Evolutionary conservation across 2,888 invertebrate genomes (phyloP).

Genomic region (Muschampia plurimacula): DNA sequence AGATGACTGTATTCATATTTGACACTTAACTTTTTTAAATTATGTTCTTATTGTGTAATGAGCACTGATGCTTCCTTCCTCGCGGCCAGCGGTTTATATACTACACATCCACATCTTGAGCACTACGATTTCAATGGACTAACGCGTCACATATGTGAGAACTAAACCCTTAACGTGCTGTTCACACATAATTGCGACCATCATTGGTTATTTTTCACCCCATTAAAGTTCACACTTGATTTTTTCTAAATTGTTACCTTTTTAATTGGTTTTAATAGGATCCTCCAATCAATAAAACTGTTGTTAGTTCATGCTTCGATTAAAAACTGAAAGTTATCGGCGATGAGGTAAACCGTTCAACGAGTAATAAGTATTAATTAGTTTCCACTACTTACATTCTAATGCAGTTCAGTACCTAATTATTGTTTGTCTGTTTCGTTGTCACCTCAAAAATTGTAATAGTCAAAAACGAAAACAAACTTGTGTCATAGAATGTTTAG

Average conservation of each 20-base stretch:
- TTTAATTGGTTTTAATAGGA: neutral
- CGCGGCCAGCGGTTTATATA: constrained; percentile 75
- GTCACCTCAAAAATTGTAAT: too few species aligned
- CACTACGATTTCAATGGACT: constrained; percentile 75
- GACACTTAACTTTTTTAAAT: constrained; percentile 50
- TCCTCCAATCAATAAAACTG: neutral
- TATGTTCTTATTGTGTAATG: constrained; percentile 50
- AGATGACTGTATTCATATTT: constrained; percentile 61
- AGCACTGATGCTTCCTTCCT: constrained; percentile 69
- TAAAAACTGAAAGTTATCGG: constrained; percentile 1
- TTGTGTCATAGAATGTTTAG: neutral
- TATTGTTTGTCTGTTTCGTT: too few species aligned
- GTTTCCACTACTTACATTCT: neutral
- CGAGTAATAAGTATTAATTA: neutral
- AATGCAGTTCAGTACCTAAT: neutral
- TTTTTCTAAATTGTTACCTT: neutral
- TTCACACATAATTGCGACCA: neutral
- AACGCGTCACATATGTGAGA: constrained; percentile 72
- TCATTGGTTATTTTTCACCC: neutral
- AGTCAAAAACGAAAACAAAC: neutral
- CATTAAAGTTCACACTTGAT: neutral
- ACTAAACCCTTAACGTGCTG: constrained; percentile 63
- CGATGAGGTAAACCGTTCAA: neutral
- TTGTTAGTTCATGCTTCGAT: neutral
- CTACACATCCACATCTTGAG: constrained; percentile 70